These are phyloP conservation scores for Leptinotarsa haldemani DNA, from an alignment of 2,888 invertebrate genomes.

Conservation along the genomic window DNA sequence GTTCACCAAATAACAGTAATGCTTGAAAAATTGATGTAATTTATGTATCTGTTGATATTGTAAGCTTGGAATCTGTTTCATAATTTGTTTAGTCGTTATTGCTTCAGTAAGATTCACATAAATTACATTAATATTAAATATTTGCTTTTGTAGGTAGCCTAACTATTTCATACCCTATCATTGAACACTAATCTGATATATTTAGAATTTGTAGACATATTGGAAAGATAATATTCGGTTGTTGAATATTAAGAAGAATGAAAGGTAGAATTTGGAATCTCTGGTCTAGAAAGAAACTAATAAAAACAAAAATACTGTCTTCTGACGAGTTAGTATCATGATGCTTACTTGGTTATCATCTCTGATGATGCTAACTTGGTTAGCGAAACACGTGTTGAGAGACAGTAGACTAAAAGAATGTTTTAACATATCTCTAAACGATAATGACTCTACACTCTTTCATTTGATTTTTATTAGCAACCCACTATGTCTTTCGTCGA, in stretches of 20 bases:
- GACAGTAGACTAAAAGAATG: too few species aligned
- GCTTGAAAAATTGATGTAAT: slow-evolving; percentile 16
- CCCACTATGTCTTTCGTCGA: neutral
- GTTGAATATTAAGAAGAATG: neutral
- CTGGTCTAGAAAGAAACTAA: too few species aligned
- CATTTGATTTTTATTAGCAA: neutral
- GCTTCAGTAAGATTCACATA: neutral
- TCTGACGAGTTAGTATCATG: too few species aligned
- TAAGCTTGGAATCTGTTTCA: neutral
- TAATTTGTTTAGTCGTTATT: neutral
- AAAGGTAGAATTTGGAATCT: too few species aligned
- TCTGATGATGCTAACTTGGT: too few species aligned
- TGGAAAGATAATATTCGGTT: neutral
- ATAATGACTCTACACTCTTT: neutral
- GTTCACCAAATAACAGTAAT: slow-evolving; percentile 16
- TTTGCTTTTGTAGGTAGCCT: slow-evolving; percentile 12
- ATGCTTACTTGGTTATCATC: too few species aligned
- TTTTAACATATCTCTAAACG: too few species aligned
- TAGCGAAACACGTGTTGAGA: too few species aligned
- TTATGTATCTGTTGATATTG: slow-evolving; percentile 3
- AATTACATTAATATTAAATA: slow-evolving; percentile 3
- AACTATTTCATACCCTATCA: neutral
- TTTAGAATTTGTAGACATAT: neutral
- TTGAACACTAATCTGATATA: neutral
- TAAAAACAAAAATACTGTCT: too few species aligned